Base-by-base conservation (phyloP, 1,140 invertebrate genomes). In the Scaptodrosophila lebanonensis region DNA sequence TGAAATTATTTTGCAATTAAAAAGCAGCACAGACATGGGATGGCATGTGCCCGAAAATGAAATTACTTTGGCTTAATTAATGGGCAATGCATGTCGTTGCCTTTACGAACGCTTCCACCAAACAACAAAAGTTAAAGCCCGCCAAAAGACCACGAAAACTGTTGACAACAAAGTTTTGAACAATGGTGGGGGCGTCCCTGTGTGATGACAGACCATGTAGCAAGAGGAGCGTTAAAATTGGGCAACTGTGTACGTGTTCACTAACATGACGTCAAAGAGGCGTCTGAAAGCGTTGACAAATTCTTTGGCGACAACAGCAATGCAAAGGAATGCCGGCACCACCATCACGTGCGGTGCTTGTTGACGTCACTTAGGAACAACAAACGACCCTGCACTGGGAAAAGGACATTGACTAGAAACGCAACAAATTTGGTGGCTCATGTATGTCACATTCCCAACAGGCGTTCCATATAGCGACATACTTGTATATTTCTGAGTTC, bases 31-130 rank as follows among this genome's bases (percentile, higher is more conserved):
- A 36, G 54, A 40, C 40, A 11, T 16, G 51, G 25, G n/a, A 9
- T 15, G 6, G 22, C 8, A 4, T 15, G 13, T 2, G 7, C 13
- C 56, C 50, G 42, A 64, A 66, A 29, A 44, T 29, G 52, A 70
- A 71, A 76, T 77, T 76, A 77, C 72, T 79, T 54, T 40, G 64
- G 59, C 75, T 82, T 79, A 79, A 79, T 79, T 79, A 79, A 79
- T 79, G 73, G 73, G 48, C 53, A 56, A 79, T 54, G 53, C 67
- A 77, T 68, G 73, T 67, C 51, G 70, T 42, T 53, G 60, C 71
- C 54, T 79, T n/a, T n/a, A n/a, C n/a, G n/a, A n/a, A n/a, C n/a
- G n/a, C n/a, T n/a, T n/a, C n/a, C n/a, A n/a, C n/a, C 56, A 62
- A 60, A 50, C 49, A 35, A 42, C 45, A 63, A 79, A 82, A 66